Evolutionary conservation across 2,797 vertebrate species (phyloP).

Genomic region (Acrossocheilus wenchowensis): DNA sequence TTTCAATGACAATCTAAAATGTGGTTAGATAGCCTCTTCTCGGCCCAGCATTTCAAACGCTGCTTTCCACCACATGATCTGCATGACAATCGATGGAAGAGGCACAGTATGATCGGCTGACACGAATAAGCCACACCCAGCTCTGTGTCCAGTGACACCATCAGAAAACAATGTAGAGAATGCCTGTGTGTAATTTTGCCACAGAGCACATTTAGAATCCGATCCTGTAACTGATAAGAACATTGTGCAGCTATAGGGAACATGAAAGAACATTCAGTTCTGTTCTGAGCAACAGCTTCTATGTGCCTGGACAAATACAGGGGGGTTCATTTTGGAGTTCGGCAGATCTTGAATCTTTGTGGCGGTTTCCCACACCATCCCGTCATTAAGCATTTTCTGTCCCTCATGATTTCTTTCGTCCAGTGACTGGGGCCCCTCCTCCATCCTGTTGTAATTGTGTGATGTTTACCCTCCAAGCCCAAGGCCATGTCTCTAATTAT

Average conservation of each 20-base stretch:
- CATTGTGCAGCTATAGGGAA: conserved; percentile 2
- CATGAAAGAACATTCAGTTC: neutral
- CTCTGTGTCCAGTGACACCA: conserved; percentile 38
- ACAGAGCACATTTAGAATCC: conserved; percentile 38
- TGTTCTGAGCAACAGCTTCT: neutral
- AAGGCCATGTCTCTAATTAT: conserved; percentile 69
- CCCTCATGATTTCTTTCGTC: conserved; percentile 35
- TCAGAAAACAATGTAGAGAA: conserved; percentile 51
- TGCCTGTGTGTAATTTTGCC: conserved; percentile 39
- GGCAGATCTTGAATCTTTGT: conserved; percentile 38
- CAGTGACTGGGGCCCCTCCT: conserved; percentile 51
- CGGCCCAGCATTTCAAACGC: neutral
- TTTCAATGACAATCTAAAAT: neutral
- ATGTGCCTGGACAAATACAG: neutral
- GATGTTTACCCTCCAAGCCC: conserved; percentile 68
- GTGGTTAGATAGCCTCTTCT: neutral
- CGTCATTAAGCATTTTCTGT: conserved; percentile 54
- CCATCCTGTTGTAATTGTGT: conserved; percentile 66
- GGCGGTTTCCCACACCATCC: conserved; percentile 54
- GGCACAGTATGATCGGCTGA: conserved; percentile 9
- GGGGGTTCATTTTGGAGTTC: neutral
- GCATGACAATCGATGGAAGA: conserved; percentile 35
- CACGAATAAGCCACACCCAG: conserved; percentile 32
- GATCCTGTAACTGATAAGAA: conserved; percentile 31
- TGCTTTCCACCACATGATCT: conserved; percentile 2